Evolutionary conservation across 2,888 invertebrate species (phyloP).

Genomic region (Aplocera efformata): DNA sequence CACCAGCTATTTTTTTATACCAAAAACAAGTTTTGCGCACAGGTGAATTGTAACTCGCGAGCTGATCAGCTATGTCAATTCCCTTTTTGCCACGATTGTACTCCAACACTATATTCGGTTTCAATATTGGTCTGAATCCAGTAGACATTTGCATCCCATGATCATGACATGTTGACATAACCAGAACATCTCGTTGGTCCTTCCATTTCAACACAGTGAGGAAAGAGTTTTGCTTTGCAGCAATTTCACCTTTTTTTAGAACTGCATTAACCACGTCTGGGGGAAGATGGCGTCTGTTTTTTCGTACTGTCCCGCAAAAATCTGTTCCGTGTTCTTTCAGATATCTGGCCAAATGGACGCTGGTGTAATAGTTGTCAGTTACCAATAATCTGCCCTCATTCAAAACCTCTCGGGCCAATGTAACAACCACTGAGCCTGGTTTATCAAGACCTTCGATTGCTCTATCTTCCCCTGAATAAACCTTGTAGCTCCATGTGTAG

Average conservation of each 20-base stretch:
- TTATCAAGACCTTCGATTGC: constrained; percentile 11
- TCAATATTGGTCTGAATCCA: constrained; percentile 15
- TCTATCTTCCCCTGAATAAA: constrained; percentile 19
- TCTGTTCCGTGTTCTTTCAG: constrained; percentile 17
- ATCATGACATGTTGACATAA: constrained; percentile 14
- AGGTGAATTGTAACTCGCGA: constrained; percentile 23
- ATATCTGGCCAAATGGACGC: constrained; percentile 14
- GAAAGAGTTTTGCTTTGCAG: constrained; percentile 9
- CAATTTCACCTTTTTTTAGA: constrained; percentile 9
- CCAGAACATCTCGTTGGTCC: constrained; percentile 10
- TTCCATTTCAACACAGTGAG: constrained; percentile 14
- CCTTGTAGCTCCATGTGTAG: constrained; percentile 19
- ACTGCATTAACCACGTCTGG: constrained; percentile 8
- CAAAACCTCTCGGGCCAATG: constrained; percentile 8
- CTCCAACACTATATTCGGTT: constrained; percentile 18
- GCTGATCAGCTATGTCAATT: constrained; percentile 21
- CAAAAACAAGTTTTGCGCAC: constrained; percentile 19
- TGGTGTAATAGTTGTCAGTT: constrained; percentile 19
- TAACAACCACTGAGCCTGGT: constrained; percentile 16
- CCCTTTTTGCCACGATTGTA: constrained; percentile 22
- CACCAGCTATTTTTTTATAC: constrained; percentile 21
- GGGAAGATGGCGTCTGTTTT: constrained; percentile 12
- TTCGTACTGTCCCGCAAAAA: constrained; percentile 17
- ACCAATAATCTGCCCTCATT: constrained; percentile 19
- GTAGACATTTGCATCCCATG: constrained; percentile 14